phyloP scores from a whole-genome alignment of 2,113 vertebrate genomes.

The Melanerpes formicivorus region DNA sequence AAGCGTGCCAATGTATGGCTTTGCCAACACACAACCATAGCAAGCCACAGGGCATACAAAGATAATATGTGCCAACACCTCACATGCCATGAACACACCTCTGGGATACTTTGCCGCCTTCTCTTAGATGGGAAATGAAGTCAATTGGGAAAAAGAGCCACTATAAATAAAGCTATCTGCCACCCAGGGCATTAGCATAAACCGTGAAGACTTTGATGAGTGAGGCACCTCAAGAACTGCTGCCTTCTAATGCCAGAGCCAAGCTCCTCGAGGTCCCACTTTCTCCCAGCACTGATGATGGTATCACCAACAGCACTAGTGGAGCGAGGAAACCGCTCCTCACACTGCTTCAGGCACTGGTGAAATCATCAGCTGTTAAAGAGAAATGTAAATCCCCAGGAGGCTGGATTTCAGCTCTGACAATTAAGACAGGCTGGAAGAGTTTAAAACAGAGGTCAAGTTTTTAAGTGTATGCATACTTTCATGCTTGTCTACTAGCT shows the following conservation, averaged over 20 bases:
- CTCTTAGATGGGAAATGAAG: not conserved
- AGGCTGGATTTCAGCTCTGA: slow-evolving; percentile 3
- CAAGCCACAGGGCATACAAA: not conserved
- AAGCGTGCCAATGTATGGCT: rapidly evolving
- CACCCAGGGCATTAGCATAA: not conserved
- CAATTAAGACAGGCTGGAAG: slow-evolving; percentile 40
- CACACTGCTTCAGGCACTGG: not conserved
- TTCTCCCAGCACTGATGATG: not conserved
- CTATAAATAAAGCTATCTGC: not conserved
- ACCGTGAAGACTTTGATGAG: not conserved
- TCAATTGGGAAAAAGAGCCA: not conserved
- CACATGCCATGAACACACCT: not conserved
- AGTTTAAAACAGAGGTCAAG: not conserved
- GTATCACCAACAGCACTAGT: not conserved
- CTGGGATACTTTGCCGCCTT: not conserved
- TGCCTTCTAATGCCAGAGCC: not conserved
- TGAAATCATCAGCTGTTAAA: slow-evolving; percentile 53
- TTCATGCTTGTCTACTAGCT: not conserved
- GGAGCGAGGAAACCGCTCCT: not conserved
- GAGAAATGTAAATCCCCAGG: not conserved
- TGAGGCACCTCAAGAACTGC: not conserved
- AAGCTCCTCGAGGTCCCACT: not conserved
- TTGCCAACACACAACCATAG: not conserved
- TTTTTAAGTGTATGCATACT: not conserved
- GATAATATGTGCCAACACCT: not conserved